phyloP scores from a whole-genome alignment of 2,113 vertebrate species.

The Calidris pugnax region DNA sequence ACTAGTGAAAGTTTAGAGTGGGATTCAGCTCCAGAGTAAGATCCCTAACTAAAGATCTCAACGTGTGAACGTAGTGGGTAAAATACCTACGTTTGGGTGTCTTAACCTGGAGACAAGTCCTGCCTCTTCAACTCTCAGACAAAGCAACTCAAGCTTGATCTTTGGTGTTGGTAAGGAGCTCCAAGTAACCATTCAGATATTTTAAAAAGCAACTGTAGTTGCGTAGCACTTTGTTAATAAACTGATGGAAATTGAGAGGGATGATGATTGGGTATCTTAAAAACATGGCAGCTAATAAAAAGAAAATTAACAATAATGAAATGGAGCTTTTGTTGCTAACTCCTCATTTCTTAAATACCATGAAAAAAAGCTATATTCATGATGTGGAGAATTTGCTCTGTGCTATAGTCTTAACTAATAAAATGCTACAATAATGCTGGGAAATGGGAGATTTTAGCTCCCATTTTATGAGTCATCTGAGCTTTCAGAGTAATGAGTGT shows the following conservation, averaged over 20 bases:
- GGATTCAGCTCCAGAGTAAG: not conserved
- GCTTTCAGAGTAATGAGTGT: slow-evolving; percentile 28
- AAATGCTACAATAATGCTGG: not conserved
- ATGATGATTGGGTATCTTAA: not conserved
- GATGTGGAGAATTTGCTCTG: not conserved
- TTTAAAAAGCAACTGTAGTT: not conserved
- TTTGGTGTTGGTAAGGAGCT: not conserved
- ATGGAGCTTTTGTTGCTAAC: not conserved
- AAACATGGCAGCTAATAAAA: not conserved
- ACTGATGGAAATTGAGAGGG: not conserved
- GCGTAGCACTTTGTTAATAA: not conserved
- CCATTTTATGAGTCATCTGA: slow-evolving; percentile 21
- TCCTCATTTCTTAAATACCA: not conserved
- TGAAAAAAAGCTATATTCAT: not conserved
- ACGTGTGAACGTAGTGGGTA: not conserved
- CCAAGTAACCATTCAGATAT: not conserved
- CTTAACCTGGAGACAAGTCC: not conserved
- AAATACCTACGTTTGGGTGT: not conserved
- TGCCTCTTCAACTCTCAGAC: not conserved
- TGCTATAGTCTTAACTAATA: slow-evolving; percentile 5
- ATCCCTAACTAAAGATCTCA: not conserved
- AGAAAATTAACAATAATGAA: not conserved
- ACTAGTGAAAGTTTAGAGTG: not conserved
- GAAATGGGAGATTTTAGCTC: slow-evolving; percentile 27
- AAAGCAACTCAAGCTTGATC: not conserved